Evolutionary conservation across 2,888 invertebrate genomes (phyloP), one percentile per base, ranked within the genome.

Genomic region (Spodoptera picta): DNA sequence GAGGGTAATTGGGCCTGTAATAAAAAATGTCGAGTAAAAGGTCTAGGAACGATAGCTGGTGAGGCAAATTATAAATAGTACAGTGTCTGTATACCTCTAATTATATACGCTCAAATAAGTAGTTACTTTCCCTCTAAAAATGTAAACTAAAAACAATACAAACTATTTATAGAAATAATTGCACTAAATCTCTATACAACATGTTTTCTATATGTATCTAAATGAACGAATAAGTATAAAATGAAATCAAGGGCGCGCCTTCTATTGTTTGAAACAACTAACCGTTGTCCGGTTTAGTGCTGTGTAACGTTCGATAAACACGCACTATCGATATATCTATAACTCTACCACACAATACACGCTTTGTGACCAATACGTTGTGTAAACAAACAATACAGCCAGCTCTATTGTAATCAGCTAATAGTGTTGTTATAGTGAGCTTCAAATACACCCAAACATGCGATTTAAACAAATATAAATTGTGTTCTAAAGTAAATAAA

Each of bases 231-330:
- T 69, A 24, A 69, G 67, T 58, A 12, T 62, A 72, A 67, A 67
- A 67, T 58, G n/a, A 64, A 72, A 67, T 58, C 66, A 73, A 69
- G 71, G 75, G 41, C 69, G 66, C 54, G 19, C 60, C 65, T 67
- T 51, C 49, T 53, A 76, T 76, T 79, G 75, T 81, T 77, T 61
- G 42, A 56, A 74, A 59, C 56, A 69, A 76, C 60, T 52, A 66
- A 63, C 60, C 60, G 62, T 72, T 59, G 42, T 51, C 45, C 59
- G 41, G 55, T 24, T 49, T 42, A 48, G 59, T 65, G 57, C 56
- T 7, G 46, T 41, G 31, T 50, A 36, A 44, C 59, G 60, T 49
- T 60, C 61, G 71, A 73, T 80, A 73, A 77, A 75, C 62, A 75
- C 69, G 66, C 19, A 52, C 51, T 23, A 19, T 19, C 65, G 60